Conservation (phyloP, 2,888 invertebrate genomes). For the Clitarchus hookeri region DNA sequence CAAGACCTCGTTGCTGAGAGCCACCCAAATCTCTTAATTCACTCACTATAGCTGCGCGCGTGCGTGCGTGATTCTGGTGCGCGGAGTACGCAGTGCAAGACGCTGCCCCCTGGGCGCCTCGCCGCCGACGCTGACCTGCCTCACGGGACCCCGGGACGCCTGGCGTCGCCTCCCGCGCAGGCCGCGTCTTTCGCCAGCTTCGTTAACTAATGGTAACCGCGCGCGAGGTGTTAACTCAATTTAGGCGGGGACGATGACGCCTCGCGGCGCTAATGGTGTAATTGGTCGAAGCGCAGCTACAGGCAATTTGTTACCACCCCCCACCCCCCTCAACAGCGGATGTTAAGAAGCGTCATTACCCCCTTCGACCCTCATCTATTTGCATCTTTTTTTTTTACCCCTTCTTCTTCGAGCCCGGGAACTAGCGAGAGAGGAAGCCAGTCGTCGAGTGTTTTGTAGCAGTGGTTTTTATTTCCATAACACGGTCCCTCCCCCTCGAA, state of each 20-base stretch:
- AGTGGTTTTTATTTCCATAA: not conserved
- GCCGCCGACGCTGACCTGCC: not conserved
- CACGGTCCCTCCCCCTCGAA: not conserved
- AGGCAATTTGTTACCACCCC: not conserved
- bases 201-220: not conserved
- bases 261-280: not conserved
- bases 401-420: not conserved
- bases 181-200: not conserved
- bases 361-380: not conserved
- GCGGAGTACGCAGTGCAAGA: too few relatives aligned
- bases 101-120: too few relatives aligned
- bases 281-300: not conserved
- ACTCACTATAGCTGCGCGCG: too few relatives aligned
- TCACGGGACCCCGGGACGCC: not conserved
- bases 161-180: not conserved
- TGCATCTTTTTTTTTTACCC: not conserved
- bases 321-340: not conserved
- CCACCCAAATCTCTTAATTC: too few relatives aligned
- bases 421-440: not conserved
- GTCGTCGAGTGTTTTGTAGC: not conserved
- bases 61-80: too few relatives aligned
- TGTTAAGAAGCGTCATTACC: conserved; percentile 14
- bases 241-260: not conserved
- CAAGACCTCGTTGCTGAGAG: too few relatives aligned
- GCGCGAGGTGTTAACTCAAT: not conserved